Percentiles rank a stretch among this genome's conserved stretches.
These are phyloP conservation scores for Drosophila suboccidentalis DNA, from an alignment of 2,888 invertebrate genomes.

Conservation along the genomic window DNA sequence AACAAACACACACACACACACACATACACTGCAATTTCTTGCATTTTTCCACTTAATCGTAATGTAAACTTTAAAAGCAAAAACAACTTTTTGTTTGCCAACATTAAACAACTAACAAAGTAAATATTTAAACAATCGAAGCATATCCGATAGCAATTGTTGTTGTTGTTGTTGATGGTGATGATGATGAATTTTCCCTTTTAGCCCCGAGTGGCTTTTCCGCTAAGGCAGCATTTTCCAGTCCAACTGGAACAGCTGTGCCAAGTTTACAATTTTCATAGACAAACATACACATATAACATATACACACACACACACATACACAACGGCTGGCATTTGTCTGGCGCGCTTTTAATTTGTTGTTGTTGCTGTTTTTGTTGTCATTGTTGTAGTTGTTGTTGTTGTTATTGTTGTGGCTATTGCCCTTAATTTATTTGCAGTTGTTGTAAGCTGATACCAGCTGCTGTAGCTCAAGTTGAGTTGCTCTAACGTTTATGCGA, in stretches of 20 bases:
- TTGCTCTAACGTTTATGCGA: constrained; percentile 41
- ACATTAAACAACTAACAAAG: constrained; percentile 43
- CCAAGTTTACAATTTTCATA: constrained; percentile 33
- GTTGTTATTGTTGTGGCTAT: constrained; percentile 46
- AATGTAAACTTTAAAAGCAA: constrained; percentile 37
- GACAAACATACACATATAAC: constrained; percentile 15
- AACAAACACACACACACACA: not conserved
- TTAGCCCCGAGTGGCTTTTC: constrained; percentile 19
- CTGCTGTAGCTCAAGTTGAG: constrained; percentile 12
- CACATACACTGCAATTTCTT: constrained; percentile 44
- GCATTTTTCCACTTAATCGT: constrained; percentile 57
- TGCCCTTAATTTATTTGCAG: constrained; percentile 59
- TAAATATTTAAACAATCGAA: constrained; percentile 64
- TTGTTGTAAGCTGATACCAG: constrained; percentile 54
- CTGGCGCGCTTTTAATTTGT: constrained; percentile 37
- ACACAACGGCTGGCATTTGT: constrained; percentile 17
- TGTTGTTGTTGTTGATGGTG: constrained; percentile 15
- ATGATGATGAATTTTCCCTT: constrained; percentile 32
- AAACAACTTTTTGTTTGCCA: constrained; percentile 33
- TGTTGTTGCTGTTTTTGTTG: constrained; percentile 31
- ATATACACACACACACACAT: not conserved
- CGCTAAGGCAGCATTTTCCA: constrained; percentile 36
- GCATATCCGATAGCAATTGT: constrained; percentile 26
- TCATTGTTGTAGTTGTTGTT: constrained; percentile 20
- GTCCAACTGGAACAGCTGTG: constrained; percentile 55